Conservation (phyloP, 2,113 vertebrate genomes). For the Neolamprologus ventralis region DNA sequence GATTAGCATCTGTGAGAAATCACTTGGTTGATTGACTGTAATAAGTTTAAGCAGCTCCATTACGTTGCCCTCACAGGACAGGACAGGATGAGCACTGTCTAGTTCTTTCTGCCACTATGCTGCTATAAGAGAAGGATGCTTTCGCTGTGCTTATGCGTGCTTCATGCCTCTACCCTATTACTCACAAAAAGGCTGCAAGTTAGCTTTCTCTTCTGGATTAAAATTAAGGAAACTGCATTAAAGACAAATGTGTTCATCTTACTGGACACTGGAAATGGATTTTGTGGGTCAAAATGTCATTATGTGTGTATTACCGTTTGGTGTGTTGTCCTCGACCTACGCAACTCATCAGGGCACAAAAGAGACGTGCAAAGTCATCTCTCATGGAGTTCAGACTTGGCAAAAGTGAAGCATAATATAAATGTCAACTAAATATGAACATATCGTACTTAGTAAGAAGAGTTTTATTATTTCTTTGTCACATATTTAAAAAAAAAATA, state of each 20-base stretch:
- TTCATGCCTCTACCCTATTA: neutral
- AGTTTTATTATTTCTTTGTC: neutral
- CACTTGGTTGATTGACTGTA: neutral
- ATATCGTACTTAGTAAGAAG: neutral
- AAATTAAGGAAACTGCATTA: neutral
- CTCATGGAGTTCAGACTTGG: neutral
- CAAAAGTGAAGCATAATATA: neutral
- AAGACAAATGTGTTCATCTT: neutral
- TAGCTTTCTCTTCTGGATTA: neutral
- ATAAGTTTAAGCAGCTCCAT: neutral
- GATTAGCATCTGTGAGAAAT: neutral
- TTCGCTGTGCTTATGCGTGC: neutral
- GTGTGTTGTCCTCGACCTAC: neutral
- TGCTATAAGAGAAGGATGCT: neutral
- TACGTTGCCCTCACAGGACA: neutral
- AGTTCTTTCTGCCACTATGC: neutral
- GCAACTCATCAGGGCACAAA: neutral
- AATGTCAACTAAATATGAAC: neutral
- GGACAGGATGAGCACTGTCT: neutral
- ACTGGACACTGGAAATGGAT: neutral
- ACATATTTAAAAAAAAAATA: fast-evolving
- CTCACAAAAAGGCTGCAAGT: neutral
- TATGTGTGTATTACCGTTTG: neutral
- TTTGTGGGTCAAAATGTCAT: neutral
- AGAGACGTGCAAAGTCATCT: neutral